phyloP scores from a whole-genome alignment of 2,888 invertebrate genomes.

The Apocheima hispidaria region DNA sequence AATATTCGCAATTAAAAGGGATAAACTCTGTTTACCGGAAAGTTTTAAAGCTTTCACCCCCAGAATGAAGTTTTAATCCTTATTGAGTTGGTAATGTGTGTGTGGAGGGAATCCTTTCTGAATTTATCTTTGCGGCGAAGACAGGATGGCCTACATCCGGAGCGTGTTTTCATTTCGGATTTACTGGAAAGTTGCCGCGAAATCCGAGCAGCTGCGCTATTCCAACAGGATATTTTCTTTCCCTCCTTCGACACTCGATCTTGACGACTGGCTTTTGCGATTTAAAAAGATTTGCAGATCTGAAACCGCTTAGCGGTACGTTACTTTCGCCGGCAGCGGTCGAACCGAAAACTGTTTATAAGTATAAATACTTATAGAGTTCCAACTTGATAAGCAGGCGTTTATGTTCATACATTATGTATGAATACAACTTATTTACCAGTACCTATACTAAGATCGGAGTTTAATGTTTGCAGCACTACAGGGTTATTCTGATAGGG shows the following conservation, averaged over 20 bases:
- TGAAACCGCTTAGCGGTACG: slow-evolving; percentile 76
- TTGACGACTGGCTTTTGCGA: slow-evolving; percentile 83
- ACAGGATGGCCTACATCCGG: slow-evolving; percentile 76
- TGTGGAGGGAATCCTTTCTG: slow-evolving; percentile 73
- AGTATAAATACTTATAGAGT: slow-evolving; percentile 49
- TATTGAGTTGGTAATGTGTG: slow-evolving; percentile 79
- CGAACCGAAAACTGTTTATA: slow-evolving; percentile 63
- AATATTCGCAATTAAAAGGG: slow-evolving; percentile 73
- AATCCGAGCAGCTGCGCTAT: slow-evolving; percentile 80
- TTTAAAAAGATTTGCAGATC: slow-evolving; percentile 82
- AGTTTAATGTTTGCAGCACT: background rate
- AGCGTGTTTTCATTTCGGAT: slow-evolving; percentile 84
- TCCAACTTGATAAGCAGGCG: slow-evolving; percentile 35
- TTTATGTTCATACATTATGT: slow-evolving; percentile 13
- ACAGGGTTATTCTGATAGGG: background rate
- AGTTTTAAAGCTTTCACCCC: slow-evolving; percentile 70
- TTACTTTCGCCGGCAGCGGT: slow-evolving; percentile 51
- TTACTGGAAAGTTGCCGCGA: slow-evolving; percentile 78
- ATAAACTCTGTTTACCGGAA: slow-evolving; percentile 70
- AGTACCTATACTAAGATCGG: background rate
- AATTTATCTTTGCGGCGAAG: slow-evolving; percentile 73
- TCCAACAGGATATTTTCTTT: slow-evolving; percentile 81
- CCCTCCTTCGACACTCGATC: slow-evolving; percentile 79
- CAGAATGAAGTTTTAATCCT: slow-evolving; percentile 79
- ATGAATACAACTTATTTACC: slow-evolving; percentile 2